Evolutionary conservation across 2,888 invertebrate species (phyloP), one percentile per base, ranked within the genome.

Genomic region (Orchesella flavescens): DNA sequence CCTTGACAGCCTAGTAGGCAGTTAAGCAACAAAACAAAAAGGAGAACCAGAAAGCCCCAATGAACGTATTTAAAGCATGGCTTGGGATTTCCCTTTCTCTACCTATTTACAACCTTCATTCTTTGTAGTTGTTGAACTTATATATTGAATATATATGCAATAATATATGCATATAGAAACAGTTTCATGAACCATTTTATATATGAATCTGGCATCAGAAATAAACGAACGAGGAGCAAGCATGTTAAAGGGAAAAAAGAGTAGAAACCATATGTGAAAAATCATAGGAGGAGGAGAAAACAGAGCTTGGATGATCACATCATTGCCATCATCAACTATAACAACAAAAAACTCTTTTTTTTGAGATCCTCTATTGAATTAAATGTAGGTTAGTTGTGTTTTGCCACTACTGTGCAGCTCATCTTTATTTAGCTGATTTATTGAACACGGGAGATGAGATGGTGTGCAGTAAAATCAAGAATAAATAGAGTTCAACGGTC

Each of bases 301-400:
- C 19, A 59, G 19, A 59, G 17, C 17, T 59, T 53, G n/a, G n/a
- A n/a, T 59, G 17, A 10, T 21, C 59, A 59, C 19, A 17, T 21
- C 59, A 21, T 21, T 17, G 19, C 17, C 59, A 59, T 59, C 12
- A 59, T 59, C 21, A 59, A 12, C n/a, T 12, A 12, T 3, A 3
- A 57, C 9, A 57, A 34, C 24, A 63, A 63, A 63, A 24, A 68
- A 68, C 49, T 61, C 49, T 21, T 69, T 69, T 44, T 21, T 69
- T 69, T 44, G 23, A 68, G 24, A 68, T 53, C 46, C 53, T 46
- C 68, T 15, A 74, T 75, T 75, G 68, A 82, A 76, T 76, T 75
- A 75, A 82, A 82, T 82, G 82, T 82, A 76, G 82, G 82, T 82
- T 82, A 82, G 71, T 75, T 82, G 82, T 82, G 73, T 69, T 66